These are phyloP conservation scores for Strigamia transsilvanica DNA, from an alignment of 2,888 invertebrate species.

Conservation along the genomic window DNA sequence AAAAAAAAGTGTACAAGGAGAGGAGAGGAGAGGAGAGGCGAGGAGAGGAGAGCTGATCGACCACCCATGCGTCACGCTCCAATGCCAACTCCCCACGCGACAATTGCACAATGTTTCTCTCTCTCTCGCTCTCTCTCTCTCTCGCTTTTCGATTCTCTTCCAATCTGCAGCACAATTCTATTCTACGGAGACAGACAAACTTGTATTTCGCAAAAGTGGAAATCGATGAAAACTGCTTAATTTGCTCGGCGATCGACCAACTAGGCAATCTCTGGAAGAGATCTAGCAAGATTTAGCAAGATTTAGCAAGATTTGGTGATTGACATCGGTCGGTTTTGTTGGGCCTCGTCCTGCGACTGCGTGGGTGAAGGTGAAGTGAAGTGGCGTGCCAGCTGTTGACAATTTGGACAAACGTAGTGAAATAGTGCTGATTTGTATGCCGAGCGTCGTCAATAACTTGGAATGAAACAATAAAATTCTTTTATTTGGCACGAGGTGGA, in stretches of 20 bases:
- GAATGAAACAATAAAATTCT: neutral
- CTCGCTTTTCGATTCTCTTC: neutral
- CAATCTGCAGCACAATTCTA: no score
- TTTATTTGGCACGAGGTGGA: neutral
- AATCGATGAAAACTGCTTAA: no score
- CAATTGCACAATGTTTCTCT: neutral
- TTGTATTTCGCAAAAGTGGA: no score
- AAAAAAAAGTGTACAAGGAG: neutral
- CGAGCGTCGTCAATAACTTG: neutral
- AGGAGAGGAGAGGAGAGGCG: neutral
- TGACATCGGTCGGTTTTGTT: no score
- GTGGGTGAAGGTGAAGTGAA: neutral
- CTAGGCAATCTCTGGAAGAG: no score
- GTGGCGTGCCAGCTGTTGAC: neutral
- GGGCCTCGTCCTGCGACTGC: no score
- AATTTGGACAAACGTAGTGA: neutral
- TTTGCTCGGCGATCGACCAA: no score
- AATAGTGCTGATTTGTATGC: conserved; percentile 2
- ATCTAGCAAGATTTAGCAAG: no score
- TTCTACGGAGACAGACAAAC: no score
- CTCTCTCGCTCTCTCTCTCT: neutral
- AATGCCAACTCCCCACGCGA: neutral
- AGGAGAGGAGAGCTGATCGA: neutral
- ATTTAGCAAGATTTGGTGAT: no score
- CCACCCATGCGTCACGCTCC: neutral